Evolutionary conservation across 2,888 invertebrate species (phyloP), one percentile per base, ranked within the genome.

Genomic region (Thumatha senex): DNA sequence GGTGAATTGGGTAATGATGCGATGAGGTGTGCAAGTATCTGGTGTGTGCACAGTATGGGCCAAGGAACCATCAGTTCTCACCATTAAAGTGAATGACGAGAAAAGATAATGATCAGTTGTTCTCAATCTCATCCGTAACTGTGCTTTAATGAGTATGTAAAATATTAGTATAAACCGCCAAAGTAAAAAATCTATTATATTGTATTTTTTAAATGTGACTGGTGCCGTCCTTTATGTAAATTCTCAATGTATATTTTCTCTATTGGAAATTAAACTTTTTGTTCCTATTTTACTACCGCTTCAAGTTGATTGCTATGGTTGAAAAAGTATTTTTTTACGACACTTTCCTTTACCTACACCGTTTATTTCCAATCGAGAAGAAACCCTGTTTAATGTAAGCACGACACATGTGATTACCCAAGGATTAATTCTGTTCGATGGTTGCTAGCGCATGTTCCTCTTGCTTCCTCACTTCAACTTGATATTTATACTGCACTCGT

Each of bases 361-460:
- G 18, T 24, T 24, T 24, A 24, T 24, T n/a, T 24, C 18, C 18
- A 51, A 59, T 68, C 61, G 56, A 55, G 63, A 61, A 33, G 12
- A 42, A 56, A 49, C 35, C 12, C 29, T 46, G 51, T 56, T n/a
- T 44, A 40, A 49, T 50, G 53, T 44, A 42, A 62, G 72, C 72
- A 74, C 76, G 63, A 54, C 65, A 58, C 68, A 65, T 63, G 53
- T 65, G 62, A 58, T 56, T 30, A 61, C 39, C 61, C 55, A 35
- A 55, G 60, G 12, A 40, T 49, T 58, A 40, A 31, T 62, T 66
- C 65, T 64, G 66, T 65, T 78, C 67, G 87, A 87, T 87, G 91
- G 86, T 90, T 89, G 89, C 83, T 76, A 83, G 85, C 89, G 89
- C 91, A 90, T 89, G 89, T 76, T 82, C 83, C 84, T 86, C 85